phyloP scores from a whole-genome alignment of 2,797 vertebrate species.

The Steatocranus sp. region DNA sequence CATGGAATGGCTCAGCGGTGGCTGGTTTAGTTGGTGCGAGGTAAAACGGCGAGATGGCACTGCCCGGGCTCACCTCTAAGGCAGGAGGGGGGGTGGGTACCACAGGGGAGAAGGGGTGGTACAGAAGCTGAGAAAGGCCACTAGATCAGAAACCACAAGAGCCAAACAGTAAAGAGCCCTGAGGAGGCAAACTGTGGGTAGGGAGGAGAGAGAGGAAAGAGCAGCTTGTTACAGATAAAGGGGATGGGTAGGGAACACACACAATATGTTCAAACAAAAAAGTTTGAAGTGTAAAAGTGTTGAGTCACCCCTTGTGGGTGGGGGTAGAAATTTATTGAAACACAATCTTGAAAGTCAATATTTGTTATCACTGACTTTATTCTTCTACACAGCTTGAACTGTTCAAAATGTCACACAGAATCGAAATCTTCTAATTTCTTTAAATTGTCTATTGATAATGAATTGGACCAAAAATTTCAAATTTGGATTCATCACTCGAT shows the following conservation, averaged over 20 bases:
- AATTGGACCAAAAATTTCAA: neutral
- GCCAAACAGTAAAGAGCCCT: slow-evolving; percentile 98
- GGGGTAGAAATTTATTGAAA: neutral
- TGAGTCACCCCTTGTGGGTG: neutral
- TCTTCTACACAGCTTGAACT: neutral
- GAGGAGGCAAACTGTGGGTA: slow-evolving; percentile 82
- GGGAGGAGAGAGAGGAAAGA: slow-evolving; percentile 71
- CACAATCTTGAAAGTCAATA: neutral
- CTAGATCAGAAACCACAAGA: slow-evolving; percentile 99
- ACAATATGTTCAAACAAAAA: slow-evolving; percentile 2
- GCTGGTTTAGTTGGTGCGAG: slow-evolving; percentile 11
- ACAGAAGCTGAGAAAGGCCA: slow-evolving; percentile 99
- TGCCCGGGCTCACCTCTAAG: slow-evolving; percentile 92
- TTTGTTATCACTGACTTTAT: neutral
- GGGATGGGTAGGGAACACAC: slow-evolving; percentile 71
- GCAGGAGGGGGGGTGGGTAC: slow-evolving; percentile 88
- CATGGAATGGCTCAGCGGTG: slow-evolving; percentile 59
- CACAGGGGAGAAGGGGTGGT: slow-evolving; percentile 87
- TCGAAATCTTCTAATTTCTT: neutral
- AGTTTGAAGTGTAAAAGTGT: neutral
- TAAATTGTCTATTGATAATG: neutral
- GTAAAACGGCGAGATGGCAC: slow-evolving; percentile 31
- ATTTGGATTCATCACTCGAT: neutral
- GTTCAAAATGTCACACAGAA: neutral
- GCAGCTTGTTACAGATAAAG: slow-evolving; percentile 72